Evolutionary conservation across 1,140 invertebrate genomes (phyloP).

Genomic region (Leptopilina boulardi): DNA sequence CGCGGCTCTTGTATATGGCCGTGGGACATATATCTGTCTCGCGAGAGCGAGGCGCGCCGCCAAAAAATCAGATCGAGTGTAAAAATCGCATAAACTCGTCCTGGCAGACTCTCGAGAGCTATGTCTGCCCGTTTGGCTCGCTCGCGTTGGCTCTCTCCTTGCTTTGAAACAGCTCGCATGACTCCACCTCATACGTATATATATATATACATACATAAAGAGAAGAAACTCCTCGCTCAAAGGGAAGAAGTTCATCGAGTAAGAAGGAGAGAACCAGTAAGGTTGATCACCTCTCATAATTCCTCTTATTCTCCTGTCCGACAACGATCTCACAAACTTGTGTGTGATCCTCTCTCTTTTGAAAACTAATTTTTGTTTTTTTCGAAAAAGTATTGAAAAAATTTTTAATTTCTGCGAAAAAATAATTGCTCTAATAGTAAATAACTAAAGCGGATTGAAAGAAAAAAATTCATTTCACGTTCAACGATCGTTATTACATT

Average conservation of each 20-base stretch:
- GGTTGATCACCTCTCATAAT: slow-evolving; percentile 76
- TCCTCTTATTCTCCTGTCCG: slow-evolving; percentile 72
- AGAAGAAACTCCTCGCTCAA: slow-evolving; percentile 49
- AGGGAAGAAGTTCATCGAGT: slow-evolving; percentile 36
- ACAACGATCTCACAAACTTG: too few species aligned
- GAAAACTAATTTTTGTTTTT: too few species aligned
- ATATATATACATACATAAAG: too few species aligned
- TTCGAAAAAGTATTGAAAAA: too few species aligned
- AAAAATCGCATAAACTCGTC: slow-evolving; percentile 78
- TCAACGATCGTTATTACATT: slow-evolving; percentile 46
- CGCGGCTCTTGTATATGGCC: slow-evolving; percentile 73
- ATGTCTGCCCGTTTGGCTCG: slow-evolving; percentile 67
- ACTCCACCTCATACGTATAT: slow-evolving; percentile 67
- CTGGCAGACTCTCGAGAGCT: slow-evolving; percentile 72
- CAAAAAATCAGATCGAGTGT: slow-evolving; percentile 78
- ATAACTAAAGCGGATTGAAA: too few species aligned
- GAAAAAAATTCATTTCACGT: too few species aligned
- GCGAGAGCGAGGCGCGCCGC: slow-evolving; percentile 74
- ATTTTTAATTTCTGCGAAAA: too few species aligned
- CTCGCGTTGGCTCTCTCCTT: slow-evolving; percentile 56
- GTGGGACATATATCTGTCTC: slow-evolving; percentile 77
- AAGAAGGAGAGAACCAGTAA: slow-evolving; percentile 68
- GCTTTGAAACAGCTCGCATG: slow-evolving; percentile 65
- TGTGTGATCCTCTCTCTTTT: too few species aligned
- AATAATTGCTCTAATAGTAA: too few species aligned